Percentiles rank a stretch among this genome's conserved stretches.
These are phyloP conservation scores for Monopis laevigella DNA, from an alignment of 2,888 invertebrate species.

Conservation along the genomic window DNA sequence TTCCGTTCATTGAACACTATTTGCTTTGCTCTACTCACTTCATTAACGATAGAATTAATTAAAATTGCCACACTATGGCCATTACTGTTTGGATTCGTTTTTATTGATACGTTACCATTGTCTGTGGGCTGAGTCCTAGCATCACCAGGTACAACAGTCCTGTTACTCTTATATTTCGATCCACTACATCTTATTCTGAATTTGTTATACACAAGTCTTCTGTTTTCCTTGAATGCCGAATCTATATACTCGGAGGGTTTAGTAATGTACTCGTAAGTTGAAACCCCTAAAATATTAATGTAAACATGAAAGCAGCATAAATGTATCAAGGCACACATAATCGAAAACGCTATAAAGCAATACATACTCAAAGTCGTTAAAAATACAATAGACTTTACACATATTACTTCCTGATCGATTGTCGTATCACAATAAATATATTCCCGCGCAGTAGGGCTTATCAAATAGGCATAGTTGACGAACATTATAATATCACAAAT, in stretches of 20 bases:
- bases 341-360: constrained; percentile 76
- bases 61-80: neutral
- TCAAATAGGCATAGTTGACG: constrained; percentile 67
- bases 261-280: constrained; percentile 89
- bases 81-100: constrained; percentile 4
- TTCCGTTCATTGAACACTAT: neutral
- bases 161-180: neutral
- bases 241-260: constrained; percentile 31
- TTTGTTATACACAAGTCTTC: neutral
- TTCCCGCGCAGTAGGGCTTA: constrained; percentile 64
- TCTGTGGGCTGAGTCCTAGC: neutral
- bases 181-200: neutral
- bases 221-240: constrained; percentile 16
- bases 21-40: neutral
- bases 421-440: constrained; percentile 39
- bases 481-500: constrained; percentile 75
- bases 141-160: neutral
- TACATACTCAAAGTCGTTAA: constrained; percentile 60
- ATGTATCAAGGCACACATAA: constrained; percentile 81
- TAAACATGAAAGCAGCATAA: constrained; percentile 90
- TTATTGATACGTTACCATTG: neutral
- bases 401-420: constrained; percentile 28
- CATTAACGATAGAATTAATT: constrained; percentile 8
- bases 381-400: constrained; percentile 41
- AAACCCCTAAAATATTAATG: constrained; percentile 83